Base-by-base conservation (phyloP, 1,140 invertebrate species). In the Meloidogyne floridensis region DNA sequence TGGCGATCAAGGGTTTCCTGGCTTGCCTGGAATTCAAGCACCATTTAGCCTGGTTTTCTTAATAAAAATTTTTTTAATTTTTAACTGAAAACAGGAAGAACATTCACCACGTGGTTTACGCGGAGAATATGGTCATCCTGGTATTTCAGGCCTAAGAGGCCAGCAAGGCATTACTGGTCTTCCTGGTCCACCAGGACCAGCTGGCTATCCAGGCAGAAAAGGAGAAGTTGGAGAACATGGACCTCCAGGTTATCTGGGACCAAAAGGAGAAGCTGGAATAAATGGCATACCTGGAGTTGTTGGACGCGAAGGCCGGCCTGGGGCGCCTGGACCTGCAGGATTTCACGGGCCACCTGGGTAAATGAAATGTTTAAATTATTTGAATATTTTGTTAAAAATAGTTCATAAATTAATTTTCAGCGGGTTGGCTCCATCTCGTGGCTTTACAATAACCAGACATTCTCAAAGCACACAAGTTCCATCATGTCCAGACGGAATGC, bases 401-500 rank as follows among this genome's bases (percentile, higher is more conserved):
- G 32, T 32, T 32, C 32, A 32, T 32, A 32, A 32, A 2, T 32
- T 32, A 32, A 32, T 93, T 56, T 92, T 92, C 20, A 92, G 93
- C 20, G 93, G 93, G 3, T 92, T 92, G 72, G 93, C 94, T 2
- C 93, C 92, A 85, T 94, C 93, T 84, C 92, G 95, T 88, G 95
- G 95, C 3, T 96, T 94, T 90, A 93, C 93, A 84, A 95, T 96
- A 89, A 93, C 94, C 6, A 92, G 94, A 72, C 98, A 99, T 92
- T 98, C 96, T 43, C 97, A 99, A 91, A 93, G 93, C 1, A 93
- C 93, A 18, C 91, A 93, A 85, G 93, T 95, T 81, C 96, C 97
- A 0, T 86, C 91, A 20, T 99, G 98, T 92, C 97, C 97, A 0
- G 88, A 87, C 72, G 93, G 94, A 80, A 95, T 95, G 1, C 91